A percentile compares a stretch with the other conserved stretches of the same genome.
Conservation (phyloP, 2,888 invertebrate genomes). For the Rhagophthalmus giganteus region DNA sequence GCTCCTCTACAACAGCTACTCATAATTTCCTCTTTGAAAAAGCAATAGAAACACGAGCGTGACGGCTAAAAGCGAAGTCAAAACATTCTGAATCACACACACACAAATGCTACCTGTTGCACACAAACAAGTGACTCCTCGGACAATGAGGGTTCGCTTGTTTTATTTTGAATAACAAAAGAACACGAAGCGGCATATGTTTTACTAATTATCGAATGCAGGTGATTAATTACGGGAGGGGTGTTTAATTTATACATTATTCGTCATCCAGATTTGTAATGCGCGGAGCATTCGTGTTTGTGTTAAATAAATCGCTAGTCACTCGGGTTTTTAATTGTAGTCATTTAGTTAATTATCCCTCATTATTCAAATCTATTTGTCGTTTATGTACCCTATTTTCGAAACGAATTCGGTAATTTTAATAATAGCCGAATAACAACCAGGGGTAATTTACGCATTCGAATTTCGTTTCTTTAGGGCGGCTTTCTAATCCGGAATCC, state of each 20-base stretch:
- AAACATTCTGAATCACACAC: conserved; percentile 24
- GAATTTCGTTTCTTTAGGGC: conserved; percentile 3
- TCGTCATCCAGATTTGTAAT: conserved; percentile 1
- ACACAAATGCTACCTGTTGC: conserved; percentile 30
- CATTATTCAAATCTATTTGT: conserved; percentile 10
- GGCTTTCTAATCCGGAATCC: conserved; percentile 19
- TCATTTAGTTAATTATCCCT: conserved; percentile 24
- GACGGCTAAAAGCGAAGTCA: conserved; percentile 24
- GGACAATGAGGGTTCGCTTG: conserved; percentile 19
- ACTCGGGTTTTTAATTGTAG: conserved; percentile 5
- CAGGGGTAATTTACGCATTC: conserved; percentile 5
- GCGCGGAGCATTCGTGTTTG: conserved; percentile 1
- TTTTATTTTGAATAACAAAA: conserved; percentile 15
- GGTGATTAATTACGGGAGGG: conserved; percentile 13
- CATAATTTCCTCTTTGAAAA: conserved; percentile 28
- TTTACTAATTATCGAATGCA: conserved; percentile 12
- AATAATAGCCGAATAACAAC: not conserved
- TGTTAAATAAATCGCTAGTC: conserved; percentile 1
- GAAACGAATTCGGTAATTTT: conserved; percentile 2
- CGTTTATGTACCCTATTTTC: conserved; percentile 6
- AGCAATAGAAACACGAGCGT: conserved; percentile 27
- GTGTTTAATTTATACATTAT: not conserved
- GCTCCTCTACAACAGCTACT: conserved; percentile 19
- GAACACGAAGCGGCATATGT: conserved; percentile 13
- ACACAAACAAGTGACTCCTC: conserved; percentile 23